Evolutionary conservation across 2,113 vertebrate species (phyloP).

Genomic region (Phyllopteryx taeniolatus): DNA sequence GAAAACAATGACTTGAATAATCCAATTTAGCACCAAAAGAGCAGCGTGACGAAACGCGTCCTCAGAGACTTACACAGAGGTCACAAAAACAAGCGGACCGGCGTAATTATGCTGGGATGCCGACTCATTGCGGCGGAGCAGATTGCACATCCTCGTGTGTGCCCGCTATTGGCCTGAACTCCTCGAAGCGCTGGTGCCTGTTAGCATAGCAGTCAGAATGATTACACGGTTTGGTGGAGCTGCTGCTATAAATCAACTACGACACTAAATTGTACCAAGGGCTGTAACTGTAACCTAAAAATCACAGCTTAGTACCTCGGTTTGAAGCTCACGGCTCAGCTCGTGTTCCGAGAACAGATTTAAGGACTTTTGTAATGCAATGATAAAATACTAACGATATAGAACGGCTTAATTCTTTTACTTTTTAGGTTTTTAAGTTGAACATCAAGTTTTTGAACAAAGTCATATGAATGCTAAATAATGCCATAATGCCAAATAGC

Average conservation of each 20-base stretch:
- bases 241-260: neutral
- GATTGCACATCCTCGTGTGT: slow-evolving; percentile 13
- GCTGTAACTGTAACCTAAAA: neutral
- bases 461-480: neutral
- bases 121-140: slow-evolving; percentile 25
- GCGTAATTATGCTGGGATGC: slow-evolving; percentile 49
- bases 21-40: slow-evolving; percentile 47
- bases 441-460: neutral
- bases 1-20: slow-evolving; percentile 47
- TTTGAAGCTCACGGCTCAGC: neutral
- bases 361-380: neutral
- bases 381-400: neutral
- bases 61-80: slow-evolving; percentile 46
- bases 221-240: slow-evolving; percentile 3
- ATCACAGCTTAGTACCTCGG: neutral
- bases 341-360: neutral
- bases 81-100: slow-evolving; percentile 63
- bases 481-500: neutral
- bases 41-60: slow-evolving; percentile 29
- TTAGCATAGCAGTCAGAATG: slow-evolving; percentile 53
- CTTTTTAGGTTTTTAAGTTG: no score
- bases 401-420: no score
- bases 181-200: slow-evolving; percentile 46
- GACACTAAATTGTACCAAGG: neutral
- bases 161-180: slow-evolving; percentile 40